phyloP scores from a whole-genome alignment of 2,113 vertebrate species.

The Grammomys surdaster region DNA sequence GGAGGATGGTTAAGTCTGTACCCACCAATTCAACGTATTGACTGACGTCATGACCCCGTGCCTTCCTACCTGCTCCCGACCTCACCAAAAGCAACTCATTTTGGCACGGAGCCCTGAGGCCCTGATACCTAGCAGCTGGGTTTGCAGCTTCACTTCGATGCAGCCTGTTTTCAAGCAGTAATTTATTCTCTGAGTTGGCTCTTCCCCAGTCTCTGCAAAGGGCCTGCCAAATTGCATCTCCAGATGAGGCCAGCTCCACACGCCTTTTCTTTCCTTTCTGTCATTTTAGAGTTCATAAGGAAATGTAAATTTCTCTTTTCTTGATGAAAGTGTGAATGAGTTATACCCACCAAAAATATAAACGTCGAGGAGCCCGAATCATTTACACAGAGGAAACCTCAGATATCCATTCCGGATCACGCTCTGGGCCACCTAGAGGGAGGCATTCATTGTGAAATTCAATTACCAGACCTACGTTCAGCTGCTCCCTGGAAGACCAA shows the following conservation, averaged over 20 bases:
- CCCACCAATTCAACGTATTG: background rate
- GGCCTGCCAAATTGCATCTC: constrained; percentile 68
- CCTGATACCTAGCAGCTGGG: constrained; percentile 40
- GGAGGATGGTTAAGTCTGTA: background rate
- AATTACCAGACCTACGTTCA: constrained; percentile 74
- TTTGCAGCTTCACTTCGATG: constrained; percentile 35
- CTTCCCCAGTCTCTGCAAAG: constrained; percentile 61
- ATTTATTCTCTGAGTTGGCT: constrained; percentile 69
- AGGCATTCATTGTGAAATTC: constrained; percentile 80
- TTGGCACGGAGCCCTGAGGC: constrained; percentile 48
- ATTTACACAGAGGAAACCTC: constrained; percentile 69
- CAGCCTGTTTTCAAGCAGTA: constrained; percentile 48
- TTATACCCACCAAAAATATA: constrained; percentile 41
- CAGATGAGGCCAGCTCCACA: constrained; percentile 39
- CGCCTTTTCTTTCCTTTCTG: constrained; percentile 11
- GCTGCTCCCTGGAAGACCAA: constrained; percentile 78
- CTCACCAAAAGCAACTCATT: constrained; percentile 45
- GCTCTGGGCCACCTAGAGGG: constrained; percentile 62
- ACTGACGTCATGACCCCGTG: background rate
- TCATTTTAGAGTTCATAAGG: constrained; percentile 71
- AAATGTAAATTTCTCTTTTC: constrained; percentile 63
- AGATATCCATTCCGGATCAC: constrained; percentile 70
- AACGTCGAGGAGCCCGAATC: constrained; percentile 24
- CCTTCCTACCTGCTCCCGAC: background rate
- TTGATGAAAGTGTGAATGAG: constrained; percentile 68